Conservation (phyloP, 1,140 invertebrate species). For the Zaprionus tsacasi region DNA sequence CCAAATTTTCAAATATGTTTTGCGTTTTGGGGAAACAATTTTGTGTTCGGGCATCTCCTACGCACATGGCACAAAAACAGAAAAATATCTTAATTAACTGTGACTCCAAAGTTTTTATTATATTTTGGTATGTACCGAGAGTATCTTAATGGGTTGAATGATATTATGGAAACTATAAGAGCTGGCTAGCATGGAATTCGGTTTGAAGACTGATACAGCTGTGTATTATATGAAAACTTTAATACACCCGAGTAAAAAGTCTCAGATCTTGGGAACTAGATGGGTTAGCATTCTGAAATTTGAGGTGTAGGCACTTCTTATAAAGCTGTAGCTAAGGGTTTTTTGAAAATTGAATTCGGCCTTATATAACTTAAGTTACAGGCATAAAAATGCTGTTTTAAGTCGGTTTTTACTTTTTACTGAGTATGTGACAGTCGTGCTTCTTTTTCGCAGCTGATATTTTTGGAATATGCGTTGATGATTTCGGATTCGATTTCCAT, state of each 20-base stretch:
- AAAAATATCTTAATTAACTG: slow-evolving; percentile 29
- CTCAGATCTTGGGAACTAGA: neutral
- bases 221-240: too few relatives aligned
- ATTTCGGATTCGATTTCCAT: slow-evolving; percentile 3
- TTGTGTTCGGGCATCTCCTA: slow-evolving; percentile 8
- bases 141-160: neutral
- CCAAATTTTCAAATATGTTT: neutral
- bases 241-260: neutral
- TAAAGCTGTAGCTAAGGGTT: neutral
- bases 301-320: neutral
- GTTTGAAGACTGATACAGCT: neutral
- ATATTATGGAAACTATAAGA: neutral
- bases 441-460: neutral
- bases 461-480: neutral
- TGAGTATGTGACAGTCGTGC: neutral
- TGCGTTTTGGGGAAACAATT: slow-evolving; percentile 15
- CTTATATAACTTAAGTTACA: neutral
- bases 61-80: slow-evolving; percentile 1
- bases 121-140: neutral
- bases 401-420: neutral
- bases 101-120: slow-evolving; percentile 8
- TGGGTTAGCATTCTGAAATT: neutral
- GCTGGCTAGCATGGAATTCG: too few relatives aligned
- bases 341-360: neutral
- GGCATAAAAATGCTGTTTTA: neutral